These are phyloP conservation scores for Garra rufa DNA, from an alignment of 2,113 vertebrate species.

Conservation along the genomic window DNA sequence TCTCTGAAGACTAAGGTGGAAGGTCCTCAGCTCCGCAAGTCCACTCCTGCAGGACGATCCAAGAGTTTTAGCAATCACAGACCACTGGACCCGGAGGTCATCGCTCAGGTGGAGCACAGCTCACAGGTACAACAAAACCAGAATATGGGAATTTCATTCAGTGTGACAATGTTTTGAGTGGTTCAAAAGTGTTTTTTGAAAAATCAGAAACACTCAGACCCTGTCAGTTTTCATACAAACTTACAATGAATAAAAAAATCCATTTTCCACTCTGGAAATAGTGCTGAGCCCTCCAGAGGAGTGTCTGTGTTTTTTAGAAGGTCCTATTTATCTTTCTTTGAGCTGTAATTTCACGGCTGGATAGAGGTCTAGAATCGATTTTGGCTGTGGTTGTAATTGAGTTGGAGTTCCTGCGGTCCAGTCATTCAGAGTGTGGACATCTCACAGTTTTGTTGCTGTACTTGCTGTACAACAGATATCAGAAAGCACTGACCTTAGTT, in stretches of 20 bases:
- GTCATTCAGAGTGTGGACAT: not conserved
- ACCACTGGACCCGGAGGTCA: constrained; percentile 92
- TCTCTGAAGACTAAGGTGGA: constrained; percentile 95
- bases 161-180: not conserved
- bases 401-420: not conserved
- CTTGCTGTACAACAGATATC: not conserved
- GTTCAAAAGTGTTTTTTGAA: not conserved
- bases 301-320: constrained; percentile 1
- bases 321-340: constrained; percentile 15
- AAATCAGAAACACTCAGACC: not conserved
- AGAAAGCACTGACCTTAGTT: not conserved
- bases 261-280: constrained; percentile 34
- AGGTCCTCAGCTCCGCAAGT: constrained; percentile 91
- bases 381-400: constrained; percentile 14
- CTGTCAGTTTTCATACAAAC: not conserved
- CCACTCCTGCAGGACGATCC: constrained; percentile 87
- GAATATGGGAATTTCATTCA: not conserved
- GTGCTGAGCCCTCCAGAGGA: constrained; percentile 14
- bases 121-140: constrained; percentile 68
- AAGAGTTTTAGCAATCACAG: constrained; percentile 99
- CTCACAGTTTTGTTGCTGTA: not conserved
- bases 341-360: constrained; percentile 46
- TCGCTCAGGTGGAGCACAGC: constrained; percentile 86
- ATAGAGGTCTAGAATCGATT: constrained; percentile 32
- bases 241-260: not conserved